Evolutionary conservation across 2,113 vertebrate genomes (phyloP), one percentile per base, ranked within the genome.

Genomic region (Rhinoderma darwinii): DNA sequence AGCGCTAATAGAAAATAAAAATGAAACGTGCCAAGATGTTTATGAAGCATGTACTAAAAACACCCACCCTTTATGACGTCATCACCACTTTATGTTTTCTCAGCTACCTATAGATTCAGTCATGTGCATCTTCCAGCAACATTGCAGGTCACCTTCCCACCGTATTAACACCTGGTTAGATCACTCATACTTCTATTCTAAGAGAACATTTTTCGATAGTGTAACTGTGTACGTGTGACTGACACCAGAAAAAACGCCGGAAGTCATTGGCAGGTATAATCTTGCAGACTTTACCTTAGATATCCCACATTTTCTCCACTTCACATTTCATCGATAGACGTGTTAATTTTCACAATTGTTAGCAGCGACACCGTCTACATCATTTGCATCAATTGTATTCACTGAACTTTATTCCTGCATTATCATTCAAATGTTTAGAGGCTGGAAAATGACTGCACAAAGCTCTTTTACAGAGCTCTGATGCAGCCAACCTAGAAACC

Each of bases 121-220:
- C 54, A 85, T 44, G 32, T 51, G n/a, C 37, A 25, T 43, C 25
- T 25, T 68, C 59, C 15, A 59, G 50, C 54, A 30, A 22, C 35
- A 39, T 51, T 44, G 1, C 30, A 44, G 43, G 5, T 70, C 75
- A 30, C 72, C 22, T 70, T 54, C 27, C 37, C 43, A 39, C 75
- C 61, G 68, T 72, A 85, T 77, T 85, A n/a, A n/a, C n/a, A 78
- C 84, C 27, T 18, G 14, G 11, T 78, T 68, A 17, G 15, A 77
- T 86, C 12, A 35, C 22, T 12, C 47, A 41, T 25, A 32, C 11
- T 50, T 61, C 54, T 63, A 39, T 61, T 32, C n/a, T 44, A 15
- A 70, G 2, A 44, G 25, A 10, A 44, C 22, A n/a, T n/a, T 20
- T 37, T 25, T 63, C 35, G 63, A 27, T 20, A n/a, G 47, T 70